Percentiles rank a stretch among this genome's conserved stretches.
Evolutionary conservation across 2,888 invertebrate species (phyloP).

Genomic region (Ectobius pallidus): DNA sequence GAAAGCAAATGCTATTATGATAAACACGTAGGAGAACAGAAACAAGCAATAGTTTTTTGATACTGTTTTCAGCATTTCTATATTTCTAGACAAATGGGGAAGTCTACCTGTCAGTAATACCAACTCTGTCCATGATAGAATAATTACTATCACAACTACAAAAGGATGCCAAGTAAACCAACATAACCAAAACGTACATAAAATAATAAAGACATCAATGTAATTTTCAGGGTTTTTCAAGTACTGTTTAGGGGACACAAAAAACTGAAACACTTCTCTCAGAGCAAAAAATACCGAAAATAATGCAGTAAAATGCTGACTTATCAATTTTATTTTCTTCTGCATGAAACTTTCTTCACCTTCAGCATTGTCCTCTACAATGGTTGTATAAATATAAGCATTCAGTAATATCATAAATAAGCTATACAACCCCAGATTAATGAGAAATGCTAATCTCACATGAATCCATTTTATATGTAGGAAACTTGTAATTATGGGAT

Average conservation of each 20-base stretch:
- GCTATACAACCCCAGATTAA: background rate
- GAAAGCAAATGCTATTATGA: constrained; percentile 1
- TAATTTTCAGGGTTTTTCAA: constrained; percentile 9
- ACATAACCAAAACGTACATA: background rate
- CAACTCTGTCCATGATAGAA: constrained; percentile 12
- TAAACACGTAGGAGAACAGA: background rate
- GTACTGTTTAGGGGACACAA: background rate
- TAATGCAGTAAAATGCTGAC: no score
- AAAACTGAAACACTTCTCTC: constrained; percentile 4
- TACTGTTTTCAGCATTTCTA: constrained; percentile 22
- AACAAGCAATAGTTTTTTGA: background rate
- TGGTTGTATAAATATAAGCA: background rate
- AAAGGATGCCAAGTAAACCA: background rate
- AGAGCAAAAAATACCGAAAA: background rate
- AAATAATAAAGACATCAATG: background rate
- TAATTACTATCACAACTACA: background rate
- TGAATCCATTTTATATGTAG: background rate
- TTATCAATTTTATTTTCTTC: no score
- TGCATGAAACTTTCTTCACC: no score
- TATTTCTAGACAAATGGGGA: background rate
- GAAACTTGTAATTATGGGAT: constrained; percentile 23
- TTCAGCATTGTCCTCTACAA: no score
- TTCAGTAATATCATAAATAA: constrained; percentile 7
- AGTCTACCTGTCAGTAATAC: constrained; percentile 10
- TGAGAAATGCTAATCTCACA: background rate